Conservation (phyloP, 1,140 invertebrate genomes). For the Scaptomyza hsui region DNA sequence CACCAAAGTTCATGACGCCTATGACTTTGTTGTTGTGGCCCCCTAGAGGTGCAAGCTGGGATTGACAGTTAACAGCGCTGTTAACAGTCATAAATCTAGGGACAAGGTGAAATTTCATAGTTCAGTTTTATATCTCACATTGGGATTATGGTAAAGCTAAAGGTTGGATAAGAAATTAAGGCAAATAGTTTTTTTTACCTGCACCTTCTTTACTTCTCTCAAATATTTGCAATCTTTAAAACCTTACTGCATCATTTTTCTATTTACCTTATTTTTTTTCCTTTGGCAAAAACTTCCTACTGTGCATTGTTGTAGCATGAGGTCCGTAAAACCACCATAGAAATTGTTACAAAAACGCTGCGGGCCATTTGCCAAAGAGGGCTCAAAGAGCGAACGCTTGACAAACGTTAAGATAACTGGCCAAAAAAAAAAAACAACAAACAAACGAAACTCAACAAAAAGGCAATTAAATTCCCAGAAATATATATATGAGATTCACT, state of each 20-base stretch:
- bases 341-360: constrained; percentile 62
- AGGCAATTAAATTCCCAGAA: constrained; percentile 78
- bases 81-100: constrained; percentile 42
- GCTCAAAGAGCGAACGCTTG: constrained; percentile 32
- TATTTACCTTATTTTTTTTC: background rate
- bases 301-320: constrained; percentile 56
- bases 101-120: constrained; percentile 2
- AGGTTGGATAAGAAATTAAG: no score
- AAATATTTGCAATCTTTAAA: background rate
- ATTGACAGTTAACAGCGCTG: constrained; percentile 35
- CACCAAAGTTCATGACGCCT: constrained; percentile 8
- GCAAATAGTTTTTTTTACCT: no score
- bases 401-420: constrained; percentile 41
- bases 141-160: no score
- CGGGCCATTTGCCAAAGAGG: constrained; percentile 60
- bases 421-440: constrained; percentile 25
- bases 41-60: constrained; percentile 29
- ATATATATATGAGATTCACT: constrained; percentile 25
- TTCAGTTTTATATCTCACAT: no score
- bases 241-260: background rate
- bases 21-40: constrained; percentile 4
- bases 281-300: background rate
- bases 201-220: background rate
- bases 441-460: constrained; percentile 55
- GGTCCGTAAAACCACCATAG: constrained; percentile 56